phyloP scores from a whole-genome alignment of 37 sponge, comb jelly and placozoan genomes.

The Oscarella lobularis region DNA sequence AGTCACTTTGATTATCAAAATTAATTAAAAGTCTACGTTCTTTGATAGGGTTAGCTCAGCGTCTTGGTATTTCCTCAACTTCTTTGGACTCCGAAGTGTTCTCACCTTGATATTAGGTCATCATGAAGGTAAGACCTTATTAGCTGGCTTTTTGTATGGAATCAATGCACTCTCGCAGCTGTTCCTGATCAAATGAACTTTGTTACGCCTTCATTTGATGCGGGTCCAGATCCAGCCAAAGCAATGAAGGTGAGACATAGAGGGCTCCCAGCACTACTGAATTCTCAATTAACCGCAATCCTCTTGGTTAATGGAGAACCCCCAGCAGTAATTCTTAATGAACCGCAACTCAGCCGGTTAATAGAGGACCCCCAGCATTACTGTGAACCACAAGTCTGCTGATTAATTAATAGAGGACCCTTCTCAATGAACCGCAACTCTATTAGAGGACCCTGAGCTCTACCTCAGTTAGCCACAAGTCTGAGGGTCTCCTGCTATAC shows the following conservation, averaged over 20 bases:
- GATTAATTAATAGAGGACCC: too few species aligned
- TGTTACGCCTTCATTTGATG: neutral
- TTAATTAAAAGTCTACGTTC: neutral
- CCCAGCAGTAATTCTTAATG: too few species aligned
- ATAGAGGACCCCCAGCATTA: too few species aligned
- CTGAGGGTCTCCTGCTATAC: too few species aligned
- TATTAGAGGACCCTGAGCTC: too few species aligned
- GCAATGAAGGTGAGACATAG: slow-evolving; percentile 7
- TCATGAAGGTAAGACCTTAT: slow-evolving; percentile 43
- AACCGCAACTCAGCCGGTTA: too few species aligned
- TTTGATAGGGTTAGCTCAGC: slow-evolving; percentile 87
- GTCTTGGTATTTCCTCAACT: slow-evolving; percentile 92
- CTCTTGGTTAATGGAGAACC: too few species aligned
- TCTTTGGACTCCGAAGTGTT: slow-evolving; percentile 88
- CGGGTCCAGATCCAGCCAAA: slow-evolving; percentile 9
- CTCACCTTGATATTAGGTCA: slow-evolving; percentile 77
- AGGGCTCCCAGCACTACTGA: neutral
- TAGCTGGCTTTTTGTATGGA: neutral
- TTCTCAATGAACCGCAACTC: too few species aligned
- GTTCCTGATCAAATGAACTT: neutral
- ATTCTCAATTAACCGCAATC: too few species aligned
- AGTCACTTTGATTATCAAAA: neutral
- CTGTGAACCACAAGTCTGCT: too few species aligned
- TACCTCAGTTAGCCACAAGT: too few species aligned
- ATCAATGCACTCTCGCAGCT: neutral